Evolutionary conservation across 2,797 vertebrate genomes (phyloP).

Genomic region (Merluccius polli): DNA sequence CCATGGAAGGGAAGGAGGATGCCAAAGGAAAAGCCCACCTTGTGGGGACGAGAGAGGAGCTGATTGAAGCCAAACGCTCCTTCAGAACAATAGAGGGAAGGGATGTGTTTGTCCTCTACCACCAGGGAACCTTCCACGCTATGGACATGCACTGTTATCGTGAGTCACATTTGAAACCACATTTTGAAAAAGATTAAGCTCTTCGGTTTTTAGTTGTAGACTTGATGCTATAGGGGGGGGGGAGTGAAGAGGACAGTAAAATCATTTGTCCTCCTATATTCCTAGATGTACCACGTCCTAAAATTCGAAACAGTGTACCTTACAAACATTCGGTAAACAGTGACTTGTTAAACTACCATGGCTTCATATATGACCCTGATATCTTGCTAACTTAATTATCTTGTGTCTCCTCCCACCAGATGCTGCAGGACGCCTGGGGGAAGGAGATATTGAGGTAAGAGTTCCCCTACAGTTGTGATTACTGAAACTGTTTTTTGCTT

Average conservation of each 20-base stretch:
- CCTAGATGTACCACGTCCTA: neutral
- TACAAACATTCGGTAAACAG: neutral
- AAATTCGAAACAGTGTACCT: neutral
- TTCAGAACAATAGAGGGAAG: constrained; percentile 76
- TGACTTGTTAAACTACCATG: neutral
- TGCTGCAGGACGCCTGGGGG: constrained; percentile 79
- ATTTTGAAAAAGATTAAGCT: neutral
- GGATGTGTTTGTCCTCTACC: constrained; percentile 83
- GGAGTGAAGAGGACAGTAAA: neutral
- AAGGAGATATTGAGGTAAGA: constrained; percentile 90
- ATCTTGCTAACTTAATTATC: constrained; percentile 6
- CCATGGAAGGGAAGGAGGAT: constrained; percentile 46
- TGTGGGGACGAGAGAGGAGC: constrained; percentile 80
- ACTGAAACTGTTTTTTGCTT: constrained; percentile 10
- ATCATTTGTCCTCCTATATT: neutral
- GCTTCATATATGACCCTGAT: constrained; percentile 3
- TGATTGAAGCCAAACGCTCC: constrained; percentile 72
- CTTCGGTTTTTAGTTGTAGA: neutral
- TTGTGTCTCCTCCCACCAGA: constrained; percentile 69
- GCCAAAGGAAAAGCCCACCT: constrained; percentile 43
- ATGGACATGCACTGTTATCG: constrained; percentile 91
- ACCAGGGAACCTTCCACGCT: constrained; percentile 79
- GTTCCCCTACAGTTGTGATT: constrained; percentile 6
- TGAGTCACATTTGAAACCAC: constrained; percentile 66
- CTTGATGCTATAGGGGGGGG: neutral